Conservation (phyloP, 2,797 vertebrate species). For the Malurus leucopterus region DNA sequence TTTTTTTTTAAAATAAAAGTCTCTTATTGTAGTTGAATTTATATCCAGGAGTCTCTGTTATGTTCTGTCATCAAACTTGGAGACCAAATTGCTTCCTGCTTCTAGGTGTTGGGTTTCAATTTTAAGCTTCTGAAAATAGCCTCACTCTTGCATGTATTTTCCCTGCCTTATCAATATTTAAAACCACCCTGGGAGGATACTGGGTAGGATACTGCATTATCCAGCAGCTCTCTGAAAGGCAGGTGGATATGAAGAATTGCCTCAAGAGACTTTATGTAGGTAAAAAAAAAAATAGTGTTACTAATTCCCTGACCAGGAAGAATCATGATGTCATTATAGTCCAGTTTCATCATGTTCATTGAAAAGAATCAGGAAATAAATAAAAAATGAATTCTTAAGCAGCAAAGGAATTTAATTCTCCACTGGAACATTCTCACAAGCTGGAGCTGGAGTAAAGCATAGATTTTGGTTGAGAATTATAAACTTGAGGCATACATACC, state of each 20-base stretch:
- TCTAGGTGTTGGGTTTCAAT: neutral
- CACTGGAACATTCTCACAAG: neutral
- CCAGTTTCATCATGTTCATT: neutral
- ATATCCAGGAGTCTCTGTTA: neutral
- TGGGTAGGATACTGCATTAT: neutral
- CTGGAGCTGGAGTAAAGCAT: neutral
- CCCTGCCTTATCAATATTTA: neutral
- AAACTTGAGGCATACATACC: neutral
- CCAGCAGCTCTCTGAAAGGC: neutral
- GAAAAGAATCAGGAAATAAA: neutral
- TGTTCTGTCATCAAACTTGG: neutral
- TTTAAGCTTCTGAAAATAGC: neutral
- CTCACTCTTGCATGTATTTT: neutral
- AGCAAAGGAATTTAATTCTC: neutral
- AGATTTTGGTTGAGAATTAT: neutral
- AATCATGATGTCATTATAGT: neutral
- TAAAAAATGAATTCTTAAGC: neutral
- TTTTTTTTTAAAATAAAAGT: neutral
- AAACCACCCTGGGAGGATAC: neutral
- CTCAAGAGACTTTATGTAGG: neutral
- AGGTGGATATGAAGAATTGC: neutral
- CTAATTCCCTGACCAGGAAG: neutral
- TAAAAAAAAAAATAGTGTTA: fast-evolving
- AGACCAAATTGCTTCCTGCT: neutral
- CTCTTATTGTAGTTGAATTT: neutral